A percentile compares a stretch with the other conserved stretches of the same genome.
Conservation (phyloP, 1,140 invertebrate genomes). For the Caenorhabditis briggsae region DNA sequence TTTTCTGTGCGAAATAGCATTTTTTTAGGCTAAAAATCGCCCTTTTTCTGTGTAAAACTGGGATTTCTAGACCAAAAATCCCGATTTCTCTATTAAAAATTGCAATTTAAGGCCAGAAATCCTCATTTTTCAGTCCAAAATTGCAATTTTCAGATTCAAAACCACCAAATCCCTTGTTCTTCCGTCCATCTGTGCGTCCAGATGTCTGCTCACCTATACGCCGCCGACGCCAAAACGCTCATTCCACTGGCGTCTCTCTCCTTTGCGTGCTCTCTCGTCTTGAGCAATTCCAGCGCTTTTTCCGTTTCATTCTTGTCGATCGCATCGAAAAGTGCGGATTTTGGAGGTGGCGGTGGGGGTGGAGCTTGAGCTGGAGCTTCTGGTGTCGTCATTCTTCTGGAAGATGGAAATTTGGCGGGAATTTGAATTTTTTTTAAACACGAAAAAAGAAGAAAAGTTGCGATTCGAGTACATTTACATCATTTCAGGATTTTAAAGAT, state of each 20-base stretch:
- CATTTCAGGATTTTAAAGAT: no score
- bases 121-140: no score
- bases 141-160: no score
- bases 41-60: not conserved
- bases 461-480: no score
- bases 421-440: no score
- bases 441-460: no score
- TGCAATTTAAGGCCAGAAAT: no score
- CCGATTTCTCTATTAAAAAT: not conserved
- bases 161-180: not conserved
- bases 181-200: not conserved
- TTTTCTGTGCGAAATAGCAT: no score
- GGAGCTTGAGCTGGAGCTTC: not conserved
- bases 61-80: not conserved
- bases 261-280: conserved; percentile 37
- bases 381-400: not conserved
- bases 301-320: conserved; percentile 41
- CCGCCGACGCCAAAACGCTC: conserved; percentile 54
- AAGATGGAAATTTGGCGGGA: not conserved
- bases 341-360: not conserved
- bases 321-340: conserved; percentile 51
- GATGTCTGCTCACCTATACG: conserved; percentile 34
- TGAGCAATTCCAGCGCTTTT: conserved; percentile 32
- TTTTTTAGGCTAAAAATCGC: not conserved
- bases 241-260: conserved; percentile 51